Conservation (phyloP, 1,140 invertebrate species). For the Coelopa frigida region DNA sequence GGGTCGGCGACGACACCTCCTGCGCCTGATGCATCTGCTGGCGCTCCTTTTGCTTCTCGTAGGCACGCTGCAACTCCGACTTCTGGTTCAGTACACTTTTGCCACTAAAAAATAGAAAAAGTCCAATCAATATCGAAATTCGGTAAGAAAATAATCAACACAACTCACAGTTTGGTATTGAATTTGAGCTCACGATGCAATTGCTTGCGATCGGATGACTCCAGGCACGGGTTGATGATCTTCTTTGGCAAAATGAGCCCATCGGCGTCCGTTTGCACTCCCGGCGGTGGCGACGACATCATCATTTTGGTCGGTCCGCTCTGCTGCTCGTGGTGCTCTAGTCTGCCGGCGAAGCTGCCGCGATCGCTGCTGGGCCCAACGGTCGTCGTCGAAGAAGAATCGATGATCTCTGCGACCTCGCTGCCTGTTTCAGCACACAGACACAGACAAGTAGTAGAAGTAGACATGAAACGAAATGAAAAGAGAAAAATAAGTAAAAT, state of each 20-base stretch:
- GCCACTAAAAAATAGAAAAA: conserved; percentile 58
- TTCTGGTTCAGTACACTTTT: conserved; percentile 86
- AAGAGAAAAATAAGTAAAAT: too few relatives aligned
- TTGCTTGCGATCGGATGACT: conserved; percentile 71
- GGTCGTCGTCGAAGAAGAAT: neutral
- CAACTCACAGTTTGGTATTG: conserved; percentile 83
- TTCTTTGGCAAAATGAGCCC: conserved; percentile 79
- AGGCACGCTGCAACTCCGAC: conserved; percentile 74
- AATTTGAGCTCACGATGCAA: conserved; percentile 80
- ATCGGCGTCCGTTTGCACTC: conserved; percentile 50
- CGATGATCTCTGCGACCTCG: too few relatives aligned
- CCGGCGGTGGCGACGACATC: conserved; percentile 35
- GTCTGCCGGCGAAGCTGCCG: conserved; percentile 2
- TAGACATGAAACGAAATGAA: conserved; percentile 1
- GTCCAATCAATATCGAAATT: neutral
- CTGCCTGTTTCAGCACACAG: neutral
- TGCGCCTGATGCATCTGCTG: conserved; percentile 29
- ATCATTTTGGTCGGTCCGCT: conserved; percentile 26
- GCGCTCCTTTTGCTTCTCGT: conserved; percentile 79
- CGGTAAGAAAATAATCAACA: neutral
- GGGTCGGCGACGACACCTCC: conserved; percentile 25
- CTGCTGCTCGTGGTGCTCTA: conserved; percentile 11
- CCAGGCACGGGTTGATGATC: conserved; percentile 75
- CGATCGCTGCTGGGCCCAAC: conserved; percentile 6
- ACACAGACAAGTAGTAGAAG: neutral